A percentile compares a stretch with the other conserved stretches of the same genome.
These are phyloP conservation scores for Enteromius treurensis DNA, from an alignment of 2,797 vertebrate genomes.

Conservation along the genomic window DNA sequence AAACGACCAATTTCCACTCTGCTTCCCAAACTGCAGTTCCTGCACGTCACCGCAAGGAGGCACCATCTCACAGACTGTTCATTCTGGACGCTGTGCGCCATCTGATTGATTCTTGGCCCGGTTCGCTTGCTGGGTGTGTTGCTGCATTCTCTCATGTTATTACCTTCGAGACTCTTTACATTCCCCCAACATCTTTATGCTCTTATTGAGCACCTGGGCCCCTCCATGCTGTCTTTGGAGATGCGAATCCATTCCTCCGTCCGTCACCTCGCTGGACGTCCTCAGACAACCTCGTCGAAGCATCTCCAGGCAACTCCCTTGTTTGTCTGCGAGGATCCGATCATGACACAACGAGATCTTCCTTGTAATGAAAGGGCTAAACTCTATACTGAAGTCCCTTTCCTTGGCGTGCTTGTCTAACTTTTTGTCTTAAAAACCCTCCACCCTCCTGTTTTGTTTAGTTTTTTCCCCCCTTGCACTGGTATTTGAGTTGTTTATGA, in stretches of 20 bases:
- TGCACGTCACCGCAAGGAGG: slow-evolving; percentile 24
- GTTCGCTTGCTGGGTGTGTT: not conserved
- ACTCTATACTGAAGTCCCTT: slow-evolving; percentile 36
- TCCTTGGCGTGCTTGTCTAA: slow-evolving; percentile 25
- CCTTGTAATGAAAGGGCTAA: slow-evolving; percentile 37
- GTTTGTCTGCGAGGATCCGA: slow-evolving; percentile 40
- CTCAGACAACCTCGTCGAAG: slow-evolving; percentile 38
- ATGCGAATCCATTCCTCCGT: slow-evolving; percentile 19
- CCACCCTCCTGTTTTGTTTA: not conserved
- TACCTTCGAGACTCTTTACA: slow-evolving; percentile 23
- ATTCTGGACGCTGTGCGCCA: not conserved
- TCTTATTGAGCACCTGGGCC: slow-evolving; percentile 28
- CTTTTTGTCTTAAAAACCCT: slow-evolving; percentile 23
- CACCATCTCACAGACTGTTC: slow-evolving; percentile 21
- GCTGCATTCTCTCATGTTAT: slow-evolving; percentile 19
- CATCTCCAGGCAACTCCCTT: slow-evolving; percentile 37
- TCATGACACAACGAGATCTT: slow-evolving; percentile 34
- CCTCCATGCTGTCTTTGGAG: not conserved
- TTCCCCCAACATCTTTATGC: slow-evolving; percentile 6
- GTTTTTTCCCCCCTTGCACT: not conserved
- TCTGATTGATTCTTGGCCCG: not conserved
- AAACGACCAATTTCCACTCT: not conserved
- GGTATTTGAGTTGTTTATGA: slow-evolving; percentile 38
- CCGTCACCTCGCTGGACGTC: slow-evolving; percentile 29
- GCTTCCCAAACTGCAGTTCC: slow-evolving; percentile 1